Conservation (phyloP, 2,113 vertebrate genomes). For the Penelope pileata region DNA sequence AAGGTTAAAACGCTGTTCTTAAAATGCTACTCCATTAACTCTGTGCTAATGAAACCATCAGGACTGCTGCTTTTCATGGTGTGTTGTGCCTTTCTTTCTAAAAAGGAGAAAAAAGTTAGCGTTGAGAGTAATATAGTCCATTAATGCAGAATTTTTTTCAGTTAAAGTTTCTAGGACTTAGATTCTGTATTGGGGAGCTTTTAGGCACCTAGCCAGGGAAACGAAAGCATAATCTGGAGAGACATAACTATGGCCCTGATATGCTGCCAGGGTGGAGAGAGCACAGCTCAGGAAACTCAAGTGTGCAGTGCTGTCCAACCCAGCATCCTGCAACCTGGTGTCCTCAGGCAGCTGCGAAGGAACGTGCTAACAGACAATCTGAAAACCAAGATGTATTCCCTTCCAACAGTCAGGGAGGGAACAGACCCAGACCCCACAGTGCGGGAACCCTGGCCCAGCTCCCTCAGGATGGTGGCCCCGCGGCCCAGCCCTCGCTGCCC, state of each 20-base stretch:
- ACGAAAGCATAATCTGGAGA: background rate
- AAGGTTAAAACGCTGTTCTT: background rate
- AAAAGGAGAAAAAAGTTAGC: background rate
- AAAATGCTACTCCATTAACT: background rate
- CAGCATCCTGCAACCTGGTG: fast-evolving
- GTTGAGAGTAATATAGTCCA: background rate
- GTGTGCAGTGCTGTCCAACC: background rate
- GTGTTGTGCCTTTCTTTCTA: background rate
- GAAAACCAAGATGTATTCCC: background rate
- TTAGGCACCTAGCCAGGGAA: background rate
- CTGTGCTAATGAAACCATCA: background rate
- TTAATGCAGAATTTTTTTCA: background rate
- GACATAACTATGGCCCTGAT: fast-evolving
- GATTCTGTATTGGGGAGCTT: background rate
- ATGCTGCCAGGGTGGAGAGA: fast-evolving
- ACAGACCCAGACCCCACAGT: too few relatives aligned
- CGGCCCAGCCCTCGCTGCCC: background rate
- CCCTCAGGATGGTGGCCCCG: background rate
- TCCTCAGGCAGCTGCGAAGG: fast-evolving
- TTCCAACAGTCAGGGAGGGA: background rate
- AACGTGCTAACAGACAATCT: background rate
- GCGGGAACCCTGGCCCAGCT: background rate
- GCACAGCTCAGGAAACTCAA: background rate
- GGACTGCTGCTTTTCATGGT: background rate
- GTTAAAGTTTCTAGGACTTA: background rate